A percentile compares a stretch with the other conserved stretches of the same genome.
Evolutionary conservation across 2,888 invertebrate species (phyloP).

Genomic region (Oxycera nigricornis): DNA sequence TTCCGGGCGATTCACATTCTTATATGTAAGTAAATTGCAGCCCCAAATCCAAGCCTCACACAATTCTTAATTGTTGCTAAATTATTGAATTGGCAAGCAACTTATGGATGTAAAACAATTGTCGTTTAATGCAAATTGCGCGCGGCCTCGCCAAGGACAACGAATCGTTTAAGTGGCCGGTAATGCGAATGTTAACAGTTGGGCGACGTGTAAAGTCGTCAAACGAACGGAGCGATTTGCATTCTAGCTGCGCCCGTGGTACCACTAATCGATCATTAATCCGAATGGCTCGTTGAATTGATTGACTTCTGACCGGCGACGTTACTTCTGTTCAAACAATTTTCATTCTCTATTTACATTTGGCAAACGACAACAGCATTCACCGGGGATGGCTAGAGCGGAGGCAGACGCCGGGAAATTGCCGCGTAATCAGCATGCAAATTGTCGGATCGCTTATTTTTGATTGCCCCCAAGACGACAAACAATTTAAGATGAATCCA

Average conservation of each 20-base stretch:
- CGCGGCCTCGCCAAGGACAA: slow-evolving; percentile 13
- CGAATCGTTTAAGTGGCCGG: background rate
- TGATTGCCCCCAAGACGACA: too few relatives aligned
- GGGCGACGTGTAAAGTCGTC: slow-evolving; percentile 8
- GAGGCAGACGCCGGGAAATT: too few relatives aligned
- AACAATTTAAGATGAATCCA: too few relatives aligned
- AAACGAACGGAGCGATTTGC: slow-evolving; percentile 8
- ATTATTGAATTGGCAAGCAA: slow-evolving; percentile 21
- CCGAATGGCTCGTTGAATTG: background rate
- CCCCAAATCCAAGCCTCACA: background rate
- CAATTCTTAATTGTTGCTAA: slow-evolving; percentile 16
- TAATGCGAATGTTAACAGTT: background rate
- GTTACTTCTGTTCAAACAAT: slow-evolving; percentile 2
- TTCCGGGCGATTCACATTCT: background rate
- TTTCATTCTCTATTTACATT: too few relatives aligned
- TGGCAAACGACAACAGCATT: too few relatives aligned
- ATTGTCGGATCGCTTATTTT: too few relatives aligned
- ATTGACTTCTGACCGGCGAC: background rate
- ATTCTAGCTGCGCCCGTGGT: background rate
- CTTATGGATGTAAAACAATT: slow-evolving; percentile 24
- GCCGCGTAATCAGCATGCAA: too few relatives aligned
- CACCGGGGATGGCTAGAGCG: too few relatives aligned
- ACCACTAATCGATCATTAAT: background rate
- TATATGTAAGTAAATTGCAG: background rate
- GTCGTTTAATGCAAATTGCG: slow-evolving; percentile 20